These are phyloP conservation scores for Trogon melanurus DNA, from an alignment of 2,113 vertebrate genomes.

Conservation along the genomic window DNA sequence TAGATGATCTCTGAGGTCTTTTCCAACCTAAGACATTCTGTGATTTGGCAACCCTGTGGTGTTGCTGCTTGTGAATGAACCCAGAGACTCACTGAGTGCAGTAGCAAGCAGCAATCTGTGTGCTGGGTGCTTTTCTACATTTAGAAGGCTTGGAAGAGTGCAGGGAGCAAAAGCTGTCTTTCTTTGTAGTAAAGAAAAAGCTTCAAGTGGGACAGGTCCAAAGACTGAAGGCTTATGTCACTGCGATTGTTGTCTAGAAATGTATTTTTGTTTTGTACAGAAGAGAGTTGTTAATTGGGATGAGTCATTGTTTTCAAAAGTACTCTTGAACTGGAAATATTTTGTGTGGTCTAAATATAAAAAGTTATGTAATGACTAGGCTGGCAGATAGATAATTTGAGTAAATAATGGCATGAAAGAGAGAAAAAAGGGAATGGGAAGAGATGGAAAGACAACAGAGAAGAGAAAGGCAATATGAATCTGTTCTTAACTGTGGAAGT, in stretches of 20 bases:
- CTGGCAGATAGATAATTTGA: background rate
- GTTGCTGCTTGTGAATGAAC: background rate
- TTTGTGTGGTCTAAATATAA: background rate
- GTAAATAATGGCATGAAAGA: background rate
- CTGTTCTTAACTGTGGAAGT: background rate
- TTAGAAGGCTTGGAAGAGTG: background rate
- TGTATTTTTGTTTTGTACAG: background rate
- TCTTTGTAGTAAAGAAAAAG: background rate
- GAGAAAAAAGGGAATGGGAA: background rate
- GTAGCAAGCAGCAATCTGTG: too few species aligned
- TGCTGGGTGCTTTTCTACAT: accelerated
- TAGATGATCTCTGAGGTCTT: too few species aligned
- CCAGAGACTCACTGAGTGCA: background rate
- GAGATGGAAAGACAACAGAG: background rate
- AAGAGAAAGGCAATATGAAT: background rate
- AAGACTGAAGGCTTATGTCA: background rate
- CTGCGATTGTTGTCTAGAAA: background rate
- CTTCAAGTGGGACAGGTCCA: background rate
- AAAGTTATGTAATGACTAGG: background rate
- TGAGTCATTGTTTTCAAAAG: background rate
- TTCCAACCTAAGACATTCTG: too few species aligned
- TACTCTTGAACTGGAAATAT: background rate
- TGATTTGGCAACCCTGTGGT: background rate
- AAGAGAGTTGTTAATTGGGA: background rate
- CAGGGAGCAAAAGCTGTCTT: background rate